phyloP scores from a whole-genome alignment of 1,140 invertebrate species.

The Grapholita molesta region DNA sequence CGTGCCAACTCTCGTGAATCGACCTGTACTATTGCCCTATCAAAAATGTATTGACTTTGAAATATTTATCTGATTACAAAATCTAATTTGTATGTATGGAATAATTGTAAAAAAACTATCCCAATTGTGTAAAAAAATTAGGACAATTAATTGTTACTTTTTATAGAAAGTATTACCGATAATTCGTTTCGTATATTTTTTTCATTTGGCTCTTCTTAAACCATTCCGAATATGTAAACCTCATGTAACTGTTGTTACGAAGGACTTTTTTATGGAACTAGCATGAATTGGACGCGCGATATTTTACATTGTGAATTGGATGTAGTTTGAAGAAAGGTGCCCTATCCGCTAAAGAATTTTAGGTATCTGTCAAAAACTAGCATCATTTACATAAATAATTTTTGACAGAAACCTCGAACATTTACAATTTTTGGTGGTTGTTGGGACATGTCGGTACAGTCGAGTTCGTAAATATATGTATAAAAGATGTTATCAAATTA shows the following conservation, averaged over 20 bases:
- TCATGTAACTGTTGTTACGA: not conserved
- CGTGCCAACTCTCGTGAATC: no score
- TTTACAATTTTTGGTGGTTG: no score
- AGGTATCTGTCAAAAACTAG: no score
- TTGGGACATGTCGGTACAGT: no score
- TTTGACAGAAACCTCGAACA: no score
- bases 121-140: not conserved
- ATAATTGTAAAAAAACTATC: not conserved
- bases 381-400: no score
- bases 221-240: slow-evolving; percentile 4
- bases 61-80: not conserved
- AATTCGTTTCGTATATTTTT: not conserved
- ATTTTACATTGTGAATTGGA: not conserved
- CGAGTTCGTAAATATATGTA: no score
- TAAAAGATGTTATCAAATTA: no score
- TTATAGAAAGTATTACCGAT: not conserved
- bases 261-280: not conserved
- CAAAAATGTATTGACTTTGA: no score
- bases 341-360: no score
- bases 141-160: not conserved
- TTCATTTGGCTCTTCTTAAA: not conserved
- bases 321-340: no score
- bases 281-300: not conserved
- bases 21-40: no score
- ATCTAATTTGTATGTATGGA: not conserved